A percentile compares a stretch with the other conserved stretches of the same genome.
These are phyloP conservation scores for Anabas testudineus DNA, from an alignment of 2,797 vertebrate genomes.

Conservation along the genomic window DNA sequence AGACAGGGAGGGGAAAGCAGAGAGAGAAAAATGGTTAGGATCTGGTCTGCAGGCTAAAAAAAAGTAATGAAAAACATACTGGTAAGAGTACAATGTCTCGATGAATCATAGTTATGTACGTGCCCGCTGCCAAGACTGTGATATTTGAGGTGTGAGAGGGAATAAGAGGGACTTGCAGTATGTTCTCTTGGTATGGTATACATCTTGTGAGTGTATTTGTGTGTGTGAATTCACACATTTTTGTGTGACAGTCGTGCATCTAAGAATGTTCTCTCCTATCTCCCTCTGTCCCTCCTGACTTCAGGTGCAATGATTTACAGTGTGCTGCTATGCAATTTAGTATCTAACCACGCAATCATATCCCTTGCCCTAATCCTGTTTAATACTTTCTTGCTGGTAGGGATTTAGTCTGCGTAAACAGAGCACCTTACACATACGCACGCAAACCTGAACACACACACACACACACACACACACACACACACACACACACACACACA, in stretches of 20 bases:
- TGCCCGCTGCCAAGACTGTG: conserved; percentile 48
- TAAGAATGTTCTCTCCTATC: conserved; percentile 59
- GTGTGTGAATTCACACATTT: conserved; percentile 66
- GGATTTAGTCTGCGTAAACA: conserved; percentile 81
- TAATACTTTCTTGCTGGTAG: conserved; percentile 82
- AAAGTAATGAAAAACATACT: conserved; percentile 57
- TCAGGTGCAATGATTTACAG: conserved; percentile 78
- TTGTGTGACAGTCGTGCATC: conserved; percentile 62
- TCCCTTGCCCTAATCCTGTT: conserved; percentile 77
- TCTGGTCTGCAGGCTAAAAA: conserved; percentile 33
- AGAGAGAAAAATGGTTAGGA: conserved; percentile 45
- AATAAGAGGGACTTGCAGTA: conserved; percentile 57
- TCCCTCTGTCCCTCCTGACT: conserved; percentile 67
- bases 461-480: conserved; percentile 47
- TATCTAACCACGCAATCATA: conserved; percentile 81
- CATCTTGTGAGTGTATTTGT: conserved; percentile 53
- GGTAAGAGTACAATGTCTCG: conserved; percentile 38
- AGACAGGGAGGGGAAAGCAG: conserved; percentile 16
- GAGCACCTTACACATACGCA: conserved; percentile 66
- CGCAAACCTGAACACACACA: conserved; percentile 27
- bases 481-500: conserved; percentile 47
- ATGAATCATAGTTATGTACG: conserved; percentile 48
- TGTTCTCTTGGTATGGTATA: conserved; percentile 62
- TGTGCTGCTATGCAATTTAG: conserved; percentile 72
- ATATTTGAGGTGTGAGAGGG: conserved; percentile 61